phyloP scores from a whole-genome alignment of 2,797 vertebrate species.

The Peromyscus attwateri region DNA sequence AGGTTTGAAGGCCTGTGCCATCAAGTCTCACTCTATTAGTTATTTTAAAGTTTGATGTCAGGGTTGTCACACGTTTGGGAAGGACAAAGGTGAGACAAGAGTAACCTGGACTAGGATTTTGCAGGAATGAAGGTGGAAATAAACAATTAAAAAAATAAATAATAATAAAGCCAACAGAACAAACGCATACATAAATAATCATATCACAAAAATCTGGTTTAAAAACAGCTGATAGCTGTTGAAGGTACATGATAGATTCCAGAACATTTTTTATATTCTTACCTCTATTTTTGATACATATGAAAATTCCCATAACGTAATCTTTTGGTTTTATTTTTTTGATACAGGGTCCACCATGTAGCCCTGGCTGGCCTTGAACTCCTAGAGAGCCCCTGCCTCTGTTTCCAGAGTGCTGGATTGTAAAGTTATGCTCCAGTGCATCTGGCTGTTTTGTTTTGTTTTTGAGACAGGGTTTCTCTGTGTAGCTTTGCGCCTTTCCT shows the following conservation, averaged over 20 bases:
- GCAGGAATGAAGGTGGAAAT: no score
- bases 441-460: not conserved
- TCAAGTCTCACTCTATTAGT: not conserved
- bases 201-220: no score
- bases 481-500: no score
- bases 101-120: not conserved
- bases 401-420: not conserved
- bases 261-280: not conserved
- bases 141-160: no score
- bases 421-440: not conserved
- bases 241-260: not conserved
- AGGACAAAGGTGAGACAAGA: not conserved
- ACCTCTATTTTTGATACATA: not conserved
- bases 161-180: no score
- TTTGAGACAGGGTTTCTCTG: not conserved
- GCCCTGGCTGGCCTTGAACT: not conserved
- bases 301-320: constrained; percentile 42
- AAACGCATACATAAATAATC: no score
- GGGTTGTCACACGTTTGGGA: not conserved
- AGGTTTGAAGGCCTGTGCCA: not conserved
- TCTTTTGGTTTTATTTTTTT: not conserved
- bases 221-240: not conserved
- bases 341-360: not conserved
- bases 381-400: not conserved
- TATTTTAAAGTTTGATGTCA: not conserved